Base-by-base conservation (phyloP, 2,888 invertebrate species). In the Schizaphis graminum region DNA sequence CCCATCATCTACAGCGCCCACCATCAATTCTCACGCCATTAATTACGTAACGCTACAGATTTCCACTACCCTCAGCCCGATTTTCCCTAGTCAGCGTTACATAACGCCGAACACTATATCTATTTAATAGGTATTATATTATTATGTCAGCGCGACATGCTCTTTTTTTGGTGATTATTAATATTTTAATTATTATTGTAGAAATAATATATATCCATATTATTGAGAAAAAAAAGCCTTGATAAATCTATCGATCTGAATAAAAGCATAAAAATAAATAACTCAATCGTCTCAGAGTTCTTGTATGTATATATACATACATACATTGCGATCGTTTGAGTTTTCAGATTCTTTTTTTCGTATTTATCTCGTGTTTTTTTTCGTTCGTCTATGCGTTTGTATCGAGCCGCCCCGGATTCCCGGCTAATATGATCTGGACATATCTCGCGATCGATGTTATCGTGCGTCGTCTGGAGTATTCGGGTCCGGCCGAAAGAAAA, bases 221-320 rank as follows among this genome's bases (percentile, higher is more conserved):
- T 28, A 13, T 44, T 47, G 8, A 24, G 56, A 53, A 16, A 24
- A 57, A n/a, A 21, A n/a, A 47, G 35, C 8, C 77, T 35, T 35
- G 56, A 88, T 35, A 57, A 89, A 89, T 41, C 41, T 41, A 57
- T 67, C 44, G 56, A n/a, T 89, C 89, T 47, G 24, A 56, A 89
- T 84, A 77, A 53, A 41, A 84, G 89, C 77, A 84, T 57, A 57
- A 94, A 94, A 90, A 90, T 86, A 90, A 94, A 94, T 94, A 90
- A 94, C 90, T 94, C 61, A 90, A 94, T 94, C 61, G 67, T 86
- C 57, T 86, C 56, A 47, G 41, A 4, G n/a, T 16, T 7, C 8
- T 5, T 24, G 8, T 44, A 44, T 47, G 7, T 47, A 47, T 67
- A n/a, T 84, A 85, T 5, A 28, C 10, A 67, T 21, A 90, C 4